Conservation (phyloP, 2,113 vertebrate genomes). For the Burhinus oedicnemus region DNA sequence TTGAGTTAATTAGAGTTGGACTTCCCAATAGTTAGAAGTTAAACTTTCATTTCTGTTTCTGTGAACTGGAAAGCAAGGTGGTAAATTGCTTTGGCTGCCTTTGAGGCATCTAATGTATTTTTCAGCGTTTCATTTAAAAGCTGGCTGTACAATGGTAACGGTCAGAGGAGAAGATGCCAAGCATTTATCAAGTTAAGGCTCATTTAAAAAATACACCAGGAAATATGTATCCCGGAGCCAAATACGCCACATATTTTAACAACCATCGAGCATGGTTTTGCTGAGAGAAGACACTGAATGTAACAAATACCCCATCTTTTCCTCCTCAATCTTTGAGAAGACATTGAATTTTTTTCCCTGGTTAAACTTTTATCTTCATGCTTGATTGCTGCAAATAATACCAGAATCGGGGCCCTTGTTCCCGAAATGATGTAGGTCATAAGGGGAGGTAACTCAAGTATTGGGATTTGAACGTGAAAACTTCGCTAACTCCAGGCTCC, state of each 20-base stretch:
- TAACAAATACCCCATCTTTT: neutral
- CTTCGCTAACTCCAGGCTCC: conserved; percentile 23
- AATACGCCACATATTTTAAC: neutral
- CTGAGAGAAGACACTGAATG: neutral
- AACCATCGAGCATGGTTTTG: neutral
- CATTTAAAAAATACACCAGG: neutral
- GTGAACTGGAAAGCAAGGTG: neutral
- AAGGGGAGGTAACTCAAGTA: neutral
- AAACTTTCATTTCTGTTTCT: neutral
- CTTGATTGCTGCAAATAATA: neutral
- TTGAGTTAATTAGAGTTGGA: neutral
- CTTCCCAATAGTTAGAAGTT: neutral
- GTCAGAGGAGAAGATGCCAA: neutral
- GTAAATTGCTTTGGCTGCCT: neutral
- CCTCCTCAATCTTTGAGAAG: neutral
- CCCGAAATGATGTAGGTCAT: neutral
- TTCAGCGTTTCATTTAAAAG: neutral
- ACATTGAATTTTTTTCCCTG: neutral
- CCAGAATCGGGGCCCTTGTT: neutral
- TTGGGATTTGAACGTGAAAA: neutral
- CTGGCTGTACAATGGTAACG: neutral
- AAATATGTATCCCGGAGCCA: neutral
- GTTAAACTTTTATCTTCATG: neutral
- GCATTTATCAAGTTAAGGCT: neutral
- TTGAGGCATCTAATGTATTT: neutral